Conservation (phyloP, 2,113 vertebrate genomes). For the Xiphophorus maculatus region DNA sequence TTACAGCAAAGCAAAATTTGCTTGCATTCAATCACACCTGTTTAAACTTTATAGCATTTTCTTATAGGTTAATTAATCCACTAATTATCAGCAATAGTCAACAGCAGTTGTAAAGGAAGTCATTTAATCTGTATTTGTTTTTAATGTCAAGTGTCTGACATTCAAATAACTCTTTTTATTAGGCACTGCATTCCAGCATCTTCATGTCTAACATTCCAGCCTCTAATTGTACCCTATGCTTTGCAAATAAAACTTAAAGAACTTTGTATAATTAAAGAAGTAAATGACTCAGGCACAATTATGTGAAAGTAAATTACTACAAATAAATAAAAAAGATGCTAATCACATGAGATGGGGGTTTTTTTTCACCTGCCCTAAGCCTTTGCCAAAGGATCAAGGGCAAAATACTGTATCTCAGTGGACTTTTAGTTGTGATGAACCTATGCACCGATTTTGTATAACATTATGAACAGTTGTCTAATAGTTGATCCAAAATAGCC, state of each 20-base stretch:
- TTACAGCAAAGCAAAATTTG: slow-evolving; percentile 29
- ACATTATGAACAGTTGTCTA: not conserved
- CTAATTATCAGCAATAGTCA: slow-evolving; percentile 11
- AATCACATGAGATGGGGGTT: slow-evolving; percentile 74
- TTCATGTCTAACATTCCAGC: not conserved
- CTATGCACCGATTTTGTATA: slow-evolving; percentile 3
- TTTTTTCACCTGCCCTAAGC: slow-evolving; percentile 73
- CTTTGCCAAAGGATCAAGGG: slow-evolving; percentile 37
- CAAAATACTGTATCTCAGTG: slow-evolving; percentile 37
- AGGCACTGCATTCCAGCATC: slow-evolving; percentile 55
- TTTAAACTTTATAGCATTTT: slow-evolving; percentile 3
- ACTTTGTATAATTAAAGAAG: slow-evolving; percentile 75
- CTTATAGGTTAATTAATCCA: not conserved
- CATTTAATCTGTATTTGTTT: slow-evolving; percentile 8
- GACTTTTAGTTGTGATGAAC: slow-evolving; percentile 21
- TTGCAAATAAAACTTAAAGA: slow-evolving; percentile 80
- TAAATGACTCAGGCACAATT: slow-evolving; percentile 66
- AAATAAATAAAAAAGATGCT: slow-evolving; percentile 76
- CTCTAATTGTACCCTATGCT: slow-evolving; percentile 49
- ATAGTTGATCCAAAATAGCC: too few species aligned
- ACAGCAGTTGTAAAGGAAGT: slow-evolving; percentile 30
- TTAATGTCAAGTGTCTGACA: slow-evolving; percentile 71
- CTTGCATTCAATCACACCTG: slow-evolving; percentile 2
- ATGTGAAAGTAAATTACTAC: slow-evolving; percentile 81
- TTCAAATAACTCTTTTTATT: slow-evolving; percentile 71